Evolutionary conservation across 2,113 vertebrate genomes (phyloP).

Genomic region (Rhinopomastus cyanomelas): DNA sequence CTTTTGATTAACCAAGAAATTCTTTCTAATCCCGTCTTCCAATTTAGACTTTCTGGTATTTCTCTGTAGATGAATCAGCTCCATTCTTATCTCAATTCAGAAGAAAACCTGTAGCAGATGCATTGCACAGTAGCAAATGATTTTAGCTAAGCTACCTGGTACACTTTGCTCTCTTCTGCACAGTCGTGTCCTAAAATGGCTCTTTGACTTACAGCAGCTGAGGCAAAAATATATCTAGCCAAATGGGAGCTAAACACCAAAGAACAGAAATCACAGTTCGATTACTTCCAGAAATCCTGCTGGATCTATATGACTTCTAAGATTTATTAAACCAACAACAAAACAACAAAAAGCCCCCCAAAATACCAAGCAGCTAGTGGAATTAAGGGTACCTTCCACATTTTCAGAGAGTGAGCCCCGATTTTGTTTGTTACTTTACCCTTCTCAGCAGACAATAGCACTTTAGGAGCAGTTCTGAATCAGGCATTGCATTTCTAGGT

Average conservation of each 20-base stretch:
- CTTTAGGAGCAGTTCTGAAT: not conserved
- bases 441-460: not conserved
- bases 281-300: not conserved
- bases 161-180: not conserved
- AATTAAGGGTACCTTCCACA: not conserved
- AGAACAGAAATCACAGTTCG: not conserved
- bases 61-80: conserved; percentile 8
- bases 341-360: not conserved
- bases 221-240: not conserved
- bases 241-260: not conserved
- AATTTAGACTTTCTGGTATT: conserved; percentile 3
- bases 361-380: not conserved
- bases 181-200: not conserved
- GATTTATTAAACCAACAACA: not conserved
- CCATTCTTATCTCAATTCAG: not conserved
- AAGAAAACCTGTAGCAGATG: not conserved
- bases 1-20: not conserved
- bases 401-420: not conserved
- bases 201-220: not conserved
- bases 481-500: not conserved
- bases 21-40: conserved; percentile 12
- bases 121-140: not conserved
- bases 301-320: not conserved
- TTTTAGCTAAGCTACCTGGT: not conserved
- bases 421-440: not conserved